Conservation (phyloP, 2,113 vertebrate species). For the Microcebus tavaratra region DNA sequence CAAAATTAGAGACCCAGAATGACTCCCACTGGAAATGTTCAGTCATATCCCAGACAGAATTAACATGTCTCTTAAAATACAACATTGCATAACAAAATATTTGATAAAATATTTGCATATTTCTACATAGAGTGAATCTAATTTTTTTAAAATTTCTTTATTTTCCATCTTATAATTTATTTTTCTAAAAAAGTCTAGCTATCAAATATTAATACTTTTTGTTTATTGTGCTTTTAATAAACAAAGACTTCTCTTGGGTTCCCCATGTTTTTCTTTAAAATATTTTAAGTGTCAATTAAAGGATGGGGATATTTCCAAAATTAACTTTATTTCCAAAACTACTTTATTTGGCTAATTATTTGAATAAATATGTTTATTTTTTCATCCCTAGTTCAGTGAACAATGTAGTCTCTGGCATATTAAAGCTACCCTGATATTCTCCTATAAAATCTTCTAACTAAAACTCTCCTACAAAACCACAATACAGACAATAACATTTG, state of each 20-base stretch:
- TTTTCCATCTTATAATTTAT: neutral
- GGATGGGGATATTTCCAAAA: neutral
- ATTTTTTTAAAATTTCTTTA: neutral
- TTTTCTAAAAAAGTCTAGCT: neutral
- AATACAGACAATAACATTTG: neutral
- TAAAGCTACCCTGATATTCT: neutral
- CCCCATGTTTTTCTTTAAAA: neutral
- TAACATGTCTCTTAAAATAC: conserved; percentile 22
- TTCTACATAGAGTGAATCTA: neutral
- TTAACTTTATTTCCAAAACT: neutral
- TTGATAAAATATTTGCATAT: neutral
- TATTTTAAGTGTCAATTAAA: neutral
- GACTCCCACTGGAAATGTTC: neutral
- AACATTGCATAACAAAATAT: neutral
- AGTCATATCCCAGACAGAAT: neutral
- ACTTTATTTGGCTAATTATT: neutral
- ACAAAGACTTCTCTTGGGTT: neutral
- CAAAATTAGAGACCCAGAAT: neutral
- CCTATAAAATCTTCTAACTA: neutral
- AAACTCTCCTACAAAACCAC: neutral
- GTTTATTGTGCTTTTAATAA: neutral
- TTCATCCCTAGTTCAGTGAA: neutral
- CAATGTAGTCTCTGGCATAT: neutral
- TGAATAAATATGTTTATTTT: neutral
- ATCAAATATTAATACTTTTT: neutral